Conservation (phyloP, 2,797 vertebrate genomes). For the Helostoma temminkii region DNA sequence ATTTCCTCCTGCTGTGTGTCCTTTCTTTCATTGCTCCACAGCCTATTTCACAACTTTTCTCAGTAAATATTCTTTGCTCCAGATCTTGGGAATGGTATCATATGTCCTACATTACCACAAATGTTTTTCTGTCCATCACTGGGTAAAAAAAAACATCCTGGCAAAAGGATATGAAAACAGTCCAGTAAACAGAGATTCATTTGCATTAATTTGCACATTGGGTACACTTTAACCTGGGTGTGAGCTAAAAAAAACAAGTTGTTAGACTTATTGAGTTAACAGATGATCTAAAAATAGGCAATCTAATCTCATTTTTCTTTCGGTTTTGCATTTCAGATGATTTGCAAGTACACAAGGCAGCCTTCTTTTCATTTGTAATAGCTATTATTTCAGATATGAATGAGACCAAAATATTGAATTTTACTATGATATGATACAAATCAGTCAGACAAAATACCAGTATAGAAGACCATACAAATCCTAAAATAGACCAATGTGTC, state of each 20-base stretch:
- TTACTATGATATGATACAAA: background rate
- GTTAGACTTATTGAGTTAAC: background rate
- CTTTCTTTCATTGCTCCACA: background rate
- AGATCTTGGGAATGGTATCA: constrained; percentile 1
- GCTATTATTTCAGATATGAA: constrained; percentile 3
- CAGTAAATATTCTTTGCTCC: background rate
- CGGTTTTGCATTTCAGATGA: constrained; percentile 20
- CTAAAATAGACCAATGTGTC: background rate
- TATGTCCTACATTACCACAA: background rate
- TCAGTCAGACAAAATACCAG: background rate
- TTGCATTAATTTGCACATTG: background rate
- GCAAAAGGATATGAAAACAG: background rate
- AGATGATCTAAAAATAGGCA: constrained; percentile 1
- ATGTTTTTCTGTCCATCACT: constrained; percentile 2
- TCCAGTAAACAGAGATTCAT: background rate
- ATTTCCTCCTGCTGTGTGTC: background rate
- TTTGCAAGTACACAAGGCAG: background rate
- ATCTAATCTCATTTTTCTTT: background rate
- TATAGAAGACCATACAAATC: background rate
- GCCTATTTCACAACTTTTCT: background rate
- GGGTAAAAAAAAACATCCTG: background rate
- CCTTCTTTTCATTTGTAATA: constrained; percentile 7
- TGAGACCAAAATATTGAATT: constrained; percentile 1
- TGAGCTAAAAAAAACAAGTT: constrained; percentile 3
- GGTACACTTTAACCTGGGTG: background rate